Evolutionary conservation across 2,113 vertebrate species (phyloP).

Genomic region (Callopanchax toddi): DNA sequence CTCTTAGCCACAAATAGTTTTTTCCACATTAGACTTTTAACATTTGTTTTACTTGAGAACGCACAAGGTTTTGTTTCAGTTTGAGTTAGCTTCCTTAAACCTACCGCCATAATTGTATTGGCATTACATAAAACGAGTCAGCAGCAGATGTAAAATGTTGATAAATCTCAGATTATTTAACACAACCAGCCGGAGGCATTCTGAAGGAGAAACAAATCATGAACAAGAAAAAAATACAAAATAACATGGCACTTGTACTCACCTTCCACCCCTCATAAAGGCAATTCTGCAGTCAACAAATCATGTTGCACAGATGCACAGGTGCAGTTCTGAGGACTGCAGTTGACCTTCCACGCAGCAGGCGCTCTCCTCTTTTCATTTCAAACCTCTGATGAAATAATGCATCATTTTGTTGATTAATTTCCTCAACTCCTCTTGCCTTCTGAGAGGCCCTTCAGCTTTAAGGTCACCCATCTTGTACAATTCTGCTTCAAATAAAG

Average conservation of each 20-base stretch:
- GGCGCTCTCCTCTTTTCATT: background rate
- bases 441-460: background rate
- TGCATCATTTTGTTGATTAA: background rate
- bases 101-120: background rate
- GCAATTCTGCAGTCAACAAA: background rate
- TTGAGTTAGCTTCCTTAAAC: too few species aligned
- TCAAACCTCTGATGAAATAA: constrained; percentile 2
- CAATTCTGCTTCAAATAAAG: too few species aligned
- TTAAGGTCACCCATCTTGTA: too few species aligned
- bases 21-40: too few species aligned
- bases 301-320: background rate
- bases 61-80: too few species aligned
- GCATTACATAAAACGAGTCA: too few species aligned
- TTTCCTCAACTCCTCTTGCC: background rate
- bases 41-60: too few species aligned
- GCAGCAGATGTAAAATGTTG: background rate
- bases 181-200: too few species aligned
- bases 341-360: background rate
- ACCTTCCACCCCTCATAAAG: background rate
- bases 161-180: too few species aligned
- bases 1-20: too few species aligned
- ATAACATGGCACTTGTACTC: too few species aligned
- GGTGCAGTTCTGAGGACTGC: background rate
- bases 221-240: background rate
- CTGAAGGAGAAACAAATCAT: background rate